phyloP scores from a whole-genome alignment of 2,888 invertebrate genomes.

The Drosophila melanosoma region DNA sequence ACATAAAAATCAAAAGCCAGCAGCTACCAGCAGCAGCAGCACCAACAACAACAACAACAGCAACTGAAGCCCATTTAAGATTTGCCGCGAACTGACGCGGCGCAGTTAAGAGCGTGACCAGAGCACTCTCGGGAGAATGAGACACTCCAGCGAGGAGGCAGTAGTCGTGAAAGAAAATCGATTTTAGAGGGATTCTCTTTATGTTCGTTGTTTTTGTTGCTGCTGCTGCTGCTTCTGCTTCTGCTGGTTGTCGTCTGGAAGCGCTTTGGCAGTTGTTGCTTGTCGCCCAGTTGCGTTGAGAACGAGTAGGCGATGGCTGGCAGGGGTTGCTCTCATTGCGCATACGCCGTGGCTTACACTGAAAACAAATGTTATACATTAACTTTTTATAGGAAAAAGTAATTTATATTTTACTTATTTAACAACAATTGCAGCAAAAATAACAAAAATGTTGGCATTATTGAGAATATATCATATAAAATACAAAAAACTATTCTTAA shows the following conservation, averaged over 20 bases:
- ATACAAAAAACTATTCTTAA: not conserved
- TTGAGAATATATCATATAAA: not conserved
- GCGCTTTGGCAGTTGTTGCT: conserved; percentile 60
- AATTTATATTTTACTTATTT: not conserved
- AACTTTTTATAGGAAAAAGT: not conserved
- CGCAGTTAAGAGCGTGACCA: conserved; percentile 52
- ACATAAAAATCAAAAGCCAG: conserved; percentile 72
- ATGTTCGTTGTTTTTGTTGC: conserved; percentile 14
- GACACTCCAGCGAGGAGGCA: not conserved
- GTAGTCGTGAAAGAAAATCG: conserved; percentile 57
- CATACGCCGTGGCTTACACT: conserved; percentile 67
- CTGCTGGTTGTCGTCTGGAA: conserved; percentile 56
- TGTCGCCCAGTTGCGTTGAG: conserved; percentile 20
- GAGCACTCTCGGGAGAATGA: conserved; percentile 4
- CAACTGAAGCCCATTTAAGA: conserved; percentile 58
- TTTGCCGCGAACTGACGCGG: conserved; percentile 56
- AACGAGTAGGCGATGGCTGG: conserved; percentile 7
- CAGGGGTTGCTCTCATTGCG: conserved; percentile 52
- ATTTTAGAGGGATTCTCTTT: conserved; percentile 50
- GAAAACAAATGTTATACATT: conserved; percentile 4
- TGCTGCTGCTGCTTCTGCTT: conserved; percentile 10
- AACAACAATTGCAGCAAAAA: not conserved
- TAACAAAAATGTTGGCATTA: not conserved
- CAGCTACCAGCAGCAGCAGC: conserved; percentile 17
- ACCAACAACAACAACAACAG: conserved; percentile 15